Evolutionary conservation across 1,140 invertebrate genomes (phyloP).

Genomic region (Plodia interpunctella): DNA sequence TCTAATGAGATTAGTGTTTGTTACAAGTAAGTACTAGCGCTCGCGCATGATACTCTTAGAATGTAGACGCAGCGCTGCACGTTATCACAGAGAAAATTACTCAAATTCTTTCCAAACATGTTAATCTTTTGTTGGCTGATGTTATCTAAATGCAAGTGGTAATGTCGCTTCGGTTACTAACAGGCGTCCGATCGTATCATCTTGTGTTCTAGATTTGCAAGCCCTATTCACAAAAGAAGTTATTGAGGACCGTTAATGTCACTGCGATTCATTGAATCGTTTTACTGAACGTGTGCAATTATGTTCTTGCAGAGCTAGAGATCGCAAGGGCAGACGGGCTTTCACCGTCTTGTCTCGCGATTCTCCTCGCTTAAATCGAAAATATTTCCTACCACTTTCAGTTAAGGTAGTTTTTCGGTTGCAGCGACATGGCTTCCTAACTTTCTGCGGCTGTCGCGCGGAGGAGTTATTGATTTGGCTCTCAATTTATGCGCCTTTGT

Average conservation of each 20-base stretch:
- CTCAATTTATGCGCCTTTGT: conserved; percentile 34
- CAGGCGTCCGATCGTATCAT: conserved; percentile 13
- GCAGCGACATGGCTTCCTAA: conserved; percentile 36
- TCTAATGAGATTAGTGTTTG: conserved; percentile 68
- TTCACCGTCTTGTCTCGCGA: conserved; percentile 57
- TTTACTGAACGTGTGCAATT: conserved; percentile 60
- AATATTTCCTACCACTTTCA: conserved; percentile 35
- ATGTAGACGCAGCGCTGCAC: conserved; percentile 30
- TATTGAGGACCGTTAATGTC: conserved; percentile 35
- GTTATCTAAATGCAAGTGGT: not conserved
- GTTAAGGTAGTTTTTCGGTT: conserved; percentile 49
- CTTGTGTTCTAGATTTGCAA: conserved; percentile 19
- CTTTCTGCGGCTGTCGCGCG: conserved; percentile 44
- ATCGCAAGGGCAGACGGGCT: conserved; percentile 67
- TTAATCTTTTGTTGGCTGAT: conserved; percentile 9
- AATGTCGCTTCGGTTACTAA: not conserved
- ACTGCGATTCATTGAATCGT: conserved; percentile 53
- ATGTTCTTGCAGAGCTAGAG: conserved; percentile 62
- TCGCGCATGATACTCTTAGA: conserved; percentile 41
- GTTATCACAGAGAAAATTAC: conserved; percentile 30
- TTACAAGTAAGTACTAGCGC: conserved; percentile 32
- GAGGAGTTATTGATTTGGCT: conserved; percentile 58
- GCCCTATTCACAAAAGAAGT: conserved; percentile 23
- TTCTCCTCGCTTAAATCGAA: conserved; percentile 32
- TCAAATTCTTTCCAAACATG: conserved; percentile 17